Conservation (phyloP, 2,888 invertebrate species). For the Lacanobia oleracea region DNA sequence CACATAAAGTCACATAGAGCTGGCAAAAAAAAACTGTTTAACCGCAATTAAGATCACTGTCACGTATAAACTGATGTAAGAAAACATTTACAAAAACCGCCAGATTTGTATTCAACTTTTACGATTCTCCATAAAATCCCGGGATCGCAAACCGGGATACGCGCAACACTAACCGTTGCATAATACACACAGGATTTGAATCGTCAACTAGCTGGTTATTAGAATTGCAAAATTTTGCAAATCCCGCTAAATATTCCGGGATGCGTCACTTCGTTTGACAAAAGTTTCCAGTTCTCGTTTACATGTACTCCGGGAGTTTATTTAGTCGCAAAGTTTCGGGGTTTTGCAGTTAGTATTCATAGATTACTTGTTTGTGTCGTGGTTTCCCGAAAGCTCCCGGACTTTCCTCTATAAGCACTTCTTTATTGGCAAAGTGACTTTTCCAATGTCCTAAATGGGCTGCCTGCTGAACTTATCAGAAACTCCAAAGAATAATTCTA, state of each 20-base stretch:
- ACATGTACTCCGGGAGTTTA: slow-evolving; percentile 38
- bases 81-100: slow-evolving; percentile 41
- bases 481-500: neutral
- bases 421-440: neutral
- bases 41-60: slow-evolving; percentile 29
- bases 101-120: slow-evolving; percentile 45
- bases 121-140: slow-evolving; percentile 40
- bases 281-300: slow-evolving; percentile 48
- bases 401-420: neutral
- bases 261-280: slow-evolving; percentile 53
- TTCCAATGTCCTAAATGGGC: neutral
- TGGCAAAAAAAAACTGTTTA: slow-evolving; percentile 17
- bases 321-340: slow-evolving; percentile 42
- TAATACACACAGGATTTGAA: slow-evolving; percentile 63
- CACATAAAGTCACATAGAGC: slow-evolving; percentile 11
- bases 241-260: slow-evolving; percentile 64
- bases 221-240: slow-evolving; percentile 69
- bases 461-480: neutral
- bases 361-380: slow-evolving; percentile 10
- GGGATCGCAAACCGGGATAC: slow-evolving; percentile 17
- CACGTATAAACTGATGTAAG: slow-evolving; percentile 41
- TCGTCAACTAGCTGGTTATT: slow-evolving; percentile 66
- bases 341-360: slow-evolving; percentile 54
- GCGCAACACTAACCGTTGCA: slow-evolving; percentile 61
- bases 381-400: neutral